Evolutionary conservation across 2,797 vertebrate genomes (phyloP), one percentile per base, ranked within the genome.

Genomic region (Eleutherodactylus coqui): DNA sequence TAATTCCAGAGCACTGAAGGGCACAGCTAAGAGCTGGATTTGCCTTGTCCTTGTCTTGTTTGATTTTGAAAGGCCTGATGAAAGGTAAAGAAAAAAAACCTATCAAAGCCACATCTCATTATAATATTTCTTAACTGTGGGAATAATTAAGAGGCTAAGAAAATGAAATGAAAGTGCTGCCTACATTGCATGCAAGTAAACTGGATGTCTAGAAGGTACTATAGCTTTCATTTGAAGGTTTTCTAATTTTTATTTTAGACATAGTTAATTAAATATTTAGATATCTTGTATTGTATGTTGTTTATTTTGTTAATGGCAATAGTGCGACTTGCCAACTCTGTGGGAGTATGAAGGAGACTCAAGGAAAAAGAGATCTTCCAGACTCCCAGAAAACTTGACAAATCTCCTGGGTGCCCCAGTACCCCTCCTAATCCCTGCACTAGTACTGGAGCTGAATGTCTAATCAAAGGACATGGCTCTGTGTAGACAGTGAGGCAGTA

Each of bases 1-100:
- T 87, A 85, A 87, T 86, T 72, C 83, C 87, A 14, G 60, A 85
- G 86, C 67, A 87, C 38, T 81, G 86, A 87, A 87, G 82, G 86
- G 82, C 82, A 87, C 45, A 58, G 77, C 70, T 87, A 47, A 81
- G 58, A 70, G 70, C 76, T 76, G 70, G 86, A 87, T 87, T 85
- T 84, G 53, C 58, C 76, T 84, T 80, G 86, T 77, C 82, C 86
- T 87, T 87, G 82, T 85, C 86, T 84, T 80, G 77, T 84, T 87
- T 85, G 69, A 84, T 87, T 87, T 81, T 84, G 8, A 84, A 87
- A 87, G 75, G 47, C 69, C 24, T 19, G n/a, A 53, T 81, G 47
- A 85, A 38, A 58, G 41, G 51, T 70, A 60, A 21, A 78, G n/a
- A 49, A 38, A 79, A 73, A 82, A 47, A 27, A n/a, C 17, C 43